phyloP scores from a whole-genome alignment of 2,113 vertebrate genomes.

The Xenopus borealis region DNA sequence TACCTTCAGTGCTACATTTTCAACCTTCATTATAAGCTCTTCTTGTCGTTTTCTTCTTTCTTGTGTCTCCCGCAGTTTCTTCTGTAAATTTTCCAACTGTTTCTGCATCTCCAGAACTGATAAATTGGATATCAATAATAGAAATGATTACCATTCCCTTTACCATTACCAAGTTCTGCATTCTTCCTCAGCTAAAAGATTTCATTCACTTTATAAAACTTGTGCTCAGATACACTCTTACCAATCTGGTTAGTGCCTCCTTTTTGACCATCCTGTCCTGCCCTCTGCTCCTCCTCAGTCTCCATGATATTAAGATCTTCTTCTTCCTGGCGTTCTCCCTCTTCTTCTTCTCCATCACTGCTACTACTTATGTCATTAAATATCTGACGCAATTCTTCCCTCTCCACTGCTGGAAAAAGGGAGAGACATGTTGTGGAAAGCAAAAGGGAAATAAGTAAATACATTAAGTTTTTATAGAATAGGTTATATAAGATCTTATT shows the following conservation, averaged over 20 bases:
- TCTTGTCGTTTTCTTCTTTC: conserved; percentile 93
- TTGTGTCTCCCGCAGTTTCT: conserved; percentile 90
- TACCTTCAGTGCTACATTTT: conserved; percentile 94
- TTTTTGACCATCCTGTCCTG: conserved; percentile 73
- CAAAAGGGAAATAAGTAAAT: neutral
- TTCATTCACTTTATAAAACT: too few relatives aligned
- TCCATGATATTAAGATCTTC: conserved; percentile 91
- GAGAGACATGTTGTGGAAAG: neutral
- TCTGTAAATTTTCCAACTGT: conserved; percentile 87
- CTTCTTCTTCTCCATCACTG: conserved; percentile 87
- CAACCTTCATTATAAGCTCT: conserved; percentile 97
- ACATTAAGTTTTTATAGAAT: neutral
- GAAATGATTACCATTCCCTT: conserved; percentile 23
- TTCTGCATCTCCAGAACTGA: conserved; percentile 88
- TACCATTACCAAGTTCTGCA: neutral
- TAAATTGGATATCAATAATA: neutral
- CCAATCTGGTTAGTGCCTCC: conserved; percentile 77
- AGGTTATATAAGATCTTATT: too few relatives aligned
- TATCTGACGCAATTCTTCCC: conserved; percentile 76
- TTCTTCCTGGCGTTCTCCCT: conserved; percentile 80
- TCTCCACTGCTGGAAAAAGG: conserved; percentile 62
- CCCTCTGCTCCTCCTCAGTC: conserved; percentile 79
- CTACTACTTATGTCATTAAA: conserved; percentile 86
- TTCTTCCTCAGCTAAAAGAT: too few relatives aligned
- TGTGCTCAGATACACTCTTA: conserved; percentile 51